These are phyloP conservation scores for Altica lythri DNA, from an alignment of 2,888 invertebrate genomes.

Conservation along the genomic window DNA sequence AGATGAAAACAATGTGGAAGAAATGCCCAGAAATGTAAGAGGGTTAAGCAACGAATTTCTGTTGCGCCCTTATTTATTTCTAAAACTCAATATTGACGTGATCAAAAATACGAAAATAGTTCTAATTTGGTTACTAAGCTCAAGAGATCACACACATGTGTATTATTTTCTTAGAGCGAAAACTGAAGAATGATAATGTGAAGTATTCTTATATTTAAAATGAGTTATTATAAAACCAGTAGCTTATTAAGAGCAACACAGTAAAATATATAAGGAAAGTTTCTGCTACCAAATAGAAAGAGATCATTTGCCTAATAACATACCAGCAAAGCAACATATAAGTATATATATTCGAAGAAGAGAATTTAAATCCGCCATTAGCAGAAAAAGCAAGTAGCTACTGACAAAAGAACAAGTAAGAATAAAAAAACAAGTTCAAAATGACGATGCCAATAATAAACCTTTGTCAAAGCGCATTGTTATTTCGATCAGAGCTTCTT, in stretches of 20 bases:
- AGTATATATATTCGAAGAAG: constrained; percentile 51
- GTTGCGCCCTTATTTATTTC: too few relatives aligned
- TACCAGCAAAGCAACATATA: constrained; percentile 46
- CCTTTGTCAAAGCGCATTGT: constrained; percentile 53
- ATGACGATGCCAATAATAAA: constrained; percentile 55
- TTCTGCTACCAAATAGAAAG: constrained; percentile 34
- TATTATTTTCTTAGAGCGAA: too few relatives aligned
- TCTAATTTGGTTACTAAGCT: too few relatives aligned
- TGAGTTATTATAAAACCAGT: too few relatives aligned
- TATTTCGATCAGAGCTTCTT: constrained; percentile 37
- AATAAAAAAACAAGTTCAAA: constrained; percentile 32
- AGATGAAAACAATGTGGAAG: too few relatives aligned
- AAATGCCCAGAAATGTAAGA: too few relatives aligned
- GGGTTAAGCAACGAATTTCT: too few relatives aligned
- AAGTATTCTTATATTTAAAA: too few relatives aligned
- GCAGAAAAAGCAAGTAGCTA: constrained; percentile 50
- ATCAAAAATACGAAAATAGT: too few relatives aligned
- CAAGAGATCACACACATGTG: too few relatives aligned
- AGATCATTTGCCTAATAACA: constrained; percentile 52
- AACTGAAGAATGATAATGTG: too few relatives aligned
- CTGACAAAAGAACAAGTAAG: constrained; percentile 44
- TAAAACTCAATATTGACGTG: too few relatives aligned
- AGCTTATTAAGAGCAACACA: constrained; percentile 8
- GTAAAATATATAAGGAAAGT: constrained; percentile 10
- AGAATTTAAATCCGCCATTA: constrained; percentile 55